A percentile compares a stretch with the other conserved stretches of the same genome.
phyloP scores from a whole-genome alignment of 2,888 invertebrate species.

The Tachystola acroxantha region DNA sequence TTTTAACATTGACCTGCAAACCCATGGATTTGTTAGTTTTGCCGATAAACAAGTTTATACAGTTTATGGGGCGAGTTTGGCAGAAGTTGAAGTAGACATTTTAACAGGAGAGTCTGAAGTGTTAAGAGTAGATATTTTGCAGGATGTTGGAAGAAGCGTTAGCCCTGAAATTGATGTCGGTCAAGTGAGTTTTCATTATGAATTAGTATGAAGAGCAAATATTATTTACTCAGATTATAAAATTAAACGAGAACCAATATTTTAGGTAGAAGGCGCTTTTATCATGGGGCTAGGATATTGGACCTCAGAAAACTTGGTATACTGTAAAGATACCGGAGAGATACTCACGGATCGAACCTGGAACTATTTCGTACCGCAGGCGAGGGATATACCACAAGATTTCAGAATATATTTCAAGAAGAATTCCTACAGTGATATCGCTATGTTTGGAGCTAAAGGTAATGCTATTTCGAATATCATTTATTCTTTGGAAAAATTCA shows the following conservation, averaged over 20 bases:
- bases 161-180: constrained; percentile 85
- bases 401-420: constrained; percentile 82
- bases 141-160: constrained; percentile 83
- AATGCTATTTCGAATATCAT: constrained; percentile 4
- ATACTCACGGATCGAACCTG: constrained; percentile 86
- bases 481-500: too few species aligned
- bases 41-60: constrained; percentile 63
- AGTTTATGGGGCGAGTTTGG: constrained; percentile 78
- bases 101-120: constrained; percentile 86
- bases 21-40: constrained; percentile 65
- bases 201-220: too few species aligned
- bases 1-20: constrained; percentile 73
- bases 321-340: constrained; percentile 80
- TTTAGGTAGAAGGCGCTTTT: constrained; percentile 84
- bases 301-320: constrained; percentile 83
- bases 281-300: constrained; percentile 86
- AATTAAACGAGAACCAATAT: constrained; percentile 1
- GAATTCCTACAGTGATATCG: constrained; percentile 78
- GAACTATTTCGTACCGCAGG: constrained; percentile 85
- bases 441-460: constrained; percentile 83
- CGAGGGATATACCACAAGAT: constrained; percentile 86
- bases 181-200: constrained; percentile 55
- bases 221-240: too few species aligned
- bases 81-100: constrained; percentile 85
- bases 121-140: constrained; percentile 81